phyloP scores from a whole-genome alignment of 2,797 vertebrate species.

The Pogonophryne albipinna region DNA sequence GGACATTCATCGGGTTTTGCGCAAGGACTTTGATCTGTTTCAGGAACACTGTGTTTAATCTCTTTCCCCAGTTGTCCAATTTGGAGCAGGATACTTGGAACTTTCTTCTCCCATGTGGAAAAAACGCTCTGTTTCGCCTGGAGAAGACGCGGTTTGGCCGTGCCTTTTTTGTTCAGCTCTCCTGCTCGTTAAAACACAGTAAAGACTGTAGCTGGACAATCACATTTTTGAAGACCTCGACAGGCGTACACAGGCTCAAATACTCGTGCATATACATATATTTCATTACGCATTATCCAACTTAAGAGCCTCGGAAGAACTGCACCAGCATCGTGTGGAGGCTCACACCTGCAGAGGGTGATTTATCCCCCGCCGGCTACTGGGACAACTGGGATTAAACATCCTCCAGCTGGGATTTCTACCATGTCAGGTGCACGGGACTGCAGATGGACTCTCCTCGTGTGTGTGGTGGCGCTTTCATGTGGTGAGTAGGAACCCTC shows the following conservation, averaged over 20 bases:
- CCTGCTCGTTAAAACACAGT: neutral
- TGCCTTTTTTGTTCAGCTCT: conserved; percentile 8
- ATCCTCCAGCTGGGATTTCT: conserved; percentile 69
- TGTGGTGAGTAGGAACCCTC: conserved; percentile 73
- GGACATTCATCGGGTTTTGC: conserved; percentile 15
- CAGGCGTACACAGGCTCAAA: conserved; percentile 6
- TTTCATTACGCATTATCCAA: conserved; percentile 54
- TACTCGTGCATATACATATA: conserved; percentile 10
- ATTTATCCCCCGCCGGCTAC: conserved; percentile 39
- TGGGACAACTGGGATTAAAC: conserved; percentile 77
- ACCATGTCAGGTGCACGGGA: conserved; percentile 82
- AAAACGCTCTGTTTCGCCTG: neutral
- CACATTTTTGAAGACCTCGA: conserved; percentile 41
- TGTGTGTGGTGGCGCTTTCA: conserved; percentile 76
- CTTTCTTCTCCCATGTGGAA: conserved; percentile 64
- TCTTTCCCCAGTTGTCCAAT: neutral
- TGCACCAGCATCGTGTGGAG: conserved; percentile 48
- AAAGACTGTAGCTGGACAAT: conserved; percentile 22
- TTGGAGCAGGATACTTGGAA: conserved; percentile 69
- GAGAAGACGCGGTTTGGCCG: conserved; percentile 38
- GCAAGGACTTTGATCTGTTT: conserved; percentile 27
- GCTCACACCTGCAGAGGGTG: conserved; percentile 49
- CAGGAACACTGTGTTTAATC: neutral
- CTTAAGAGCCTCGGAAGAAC: conserved; percentile 57
- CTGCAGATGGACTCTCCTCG: conserved; percentile 78